Base-by-base conservation (phyloP, 1,140 invertebrate species). In the Cyphomyrmex costatus region DNA sequence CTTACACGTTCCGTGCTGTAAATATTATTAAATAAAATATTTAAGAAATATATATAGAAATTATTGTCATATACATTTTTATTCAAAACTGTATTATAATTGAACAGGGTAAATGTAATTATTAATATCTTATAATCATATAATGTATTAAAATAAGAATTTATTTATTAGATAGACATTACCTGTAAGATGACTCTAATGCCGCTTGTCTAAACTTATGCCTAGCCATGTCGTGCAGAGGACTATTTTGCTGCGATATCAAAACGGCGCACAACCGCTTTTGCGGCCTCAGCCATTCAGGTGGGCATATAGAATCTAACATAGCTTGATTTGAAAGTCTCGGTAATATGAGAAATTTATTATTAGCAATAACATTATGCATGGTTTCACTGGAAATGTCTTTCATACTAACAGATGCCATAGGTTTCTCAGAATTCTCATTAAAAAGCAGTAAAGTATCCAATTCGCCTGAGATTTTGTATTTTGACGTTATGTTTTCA, bases 391-490 rank as follows among this genome's bases (percentile, higher is more conserved):
- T 97, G 14, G 98, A 97, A 92, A 99, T 98, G 93, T 98, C 98
- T 51, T 97, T 96, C 97, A 98, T 98, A 80, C 97, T 96, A 60
- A 99, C 96, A 77, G 97, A 98, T 42, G 98, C 98, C 74, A 98
- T 97, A 1, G 98, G 98, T 74, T 96, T 96, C 12, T 96, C 95
- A 3, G 96, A 96, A 93, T 98, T 98, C 94, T 99, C 99, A 95
- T 99, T 99, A 92, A 99, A 98, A 65, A 99, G 95, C 70, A 99
- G 95, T 78, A 99, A 96, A 1, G 97, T 98, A 92, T 99, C 98
- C 93, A 98, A 96, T 90, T 97, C 97, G 16, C 96, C 93, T 61
- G 97, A 96, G 21, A 98, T 96, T 92, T 97, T 97, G 93, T 97
- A 98, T 27, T 96, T 96, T 2, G 95, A 92, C 79, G 96, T 95